Evolutionary conservation across 53 echinoderm and acorn worm species (phyloP), one percentile per base, ranked within the genome.

Genomic region (Astropecten irregularis): DNA sequence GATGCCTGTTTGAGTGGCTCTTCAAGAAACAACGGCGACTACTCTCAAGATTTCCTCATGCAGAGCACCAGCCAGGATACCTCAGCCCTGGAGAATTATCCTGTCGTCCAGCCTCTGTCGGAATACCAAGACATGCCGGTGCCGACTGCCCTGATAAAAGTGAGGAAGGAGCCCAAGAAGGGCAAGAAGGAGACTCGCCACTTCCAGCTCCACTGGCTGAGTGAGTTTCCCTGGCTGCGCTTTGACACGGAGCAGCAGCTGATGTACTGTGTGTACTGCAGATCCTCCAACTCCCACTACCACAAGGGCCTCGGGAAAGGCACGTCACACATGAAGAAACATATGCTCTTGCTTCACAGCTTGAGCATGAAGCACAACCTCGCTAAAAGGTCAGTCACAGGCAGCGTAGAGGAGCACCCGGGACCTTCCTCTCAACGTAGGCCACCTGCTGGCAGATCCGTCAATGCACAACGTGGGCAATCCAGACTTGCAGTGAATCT

Each of bases 261-360:
- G 18, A 72, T 72, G 72, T 72, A 72, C 72, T 72, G 72, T 35
- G 51, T 72, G 51, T 51, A 51, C 51, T 72, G 72, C 34, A 27
- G 52, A 20, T 27, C 50, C 0, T 51, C 53, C 11, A 34, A 28
- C n/a, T 21, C 51, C 25, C 16, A 30, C 11, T 49, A 49, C 13
- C 49, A 49, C 34, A 31, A 52, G 32, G 51, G 28, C 0, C 50
- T 51, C 14, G 72, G 72, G 5, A 52, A 72, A 52, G 72, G 72
- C 21, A 72, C 72, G 2, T 42, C 53, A 15, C 49, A 52, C 6
- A 49, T 72, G 31, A 72, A 72, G 53, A 72, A 51, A n/a, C 51
- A 72, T 21, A 72, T 52, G 14, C 33, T 72, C 30, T 19, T 32
- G 20, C 72, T 51, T 72, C 72, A 72, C 11, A 33, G 53, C 27